Base-by-base conservation (phyloP, 2,888 invertebrate genomes). In the Bruchidius siliquastri region DNA sequence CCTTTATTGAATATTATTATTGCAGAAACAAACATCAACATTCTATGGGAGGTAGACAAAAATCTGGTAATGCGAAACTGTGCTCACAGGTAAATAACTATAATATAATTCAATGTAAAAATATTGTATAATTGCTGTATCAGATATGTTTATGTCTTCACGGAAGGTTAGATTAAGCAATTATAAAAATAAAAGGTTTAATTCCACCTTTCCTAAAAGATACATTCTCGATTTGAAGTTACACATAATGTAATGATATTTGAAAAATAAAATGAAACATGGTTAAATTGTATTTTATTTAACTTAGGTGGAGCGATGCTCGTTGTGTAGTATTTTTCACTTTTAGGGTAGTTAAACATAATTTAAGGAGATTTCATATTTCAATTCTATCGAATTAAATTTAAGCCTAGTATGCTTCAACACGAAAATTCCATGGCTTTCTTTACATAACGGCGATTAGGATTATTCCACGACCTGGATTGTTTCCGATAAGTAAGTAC, bases 201-300 rank as follows among this genome's bases (percentile, higher is more conserved):
- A 49, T 49, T 49, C 13, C 18, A 49, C 49, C 49, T 49, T 49
- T 49, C 49, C 6, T 13, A 49, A 49, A 49, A 49, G 18, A 69
- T 69, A 76, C 69, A 70, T 75, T 80, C 78, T 79, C 77, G 77
- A 79, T 81, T 81, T 80, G 81, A 79, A 82, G 81, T 80, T 81
- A 81, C 82, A 82, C 81, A 83, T 82, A 83, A 84, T 85, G 84
- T 84, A 84, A 81, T 84, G 49, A 84, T 83, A 84, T 85, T 85
- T 85, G 82, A 80, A 78, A 82, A 83, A 83, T 80, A 81, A 83
- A 80, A 77, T 74, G 77, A 79, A 69, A 69, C 18, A 49, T 49
- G 49, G 3, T 49, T 13, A 49, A 13, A 13, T 13, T 49, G 18
- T 49, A 13, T 8, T 49, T 49, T 49, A 8, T 49, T 49, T 49